Base-by-base conservation (phyloP, 64 coral and sea anemone genomes). In the Actinia equina region DNA sequence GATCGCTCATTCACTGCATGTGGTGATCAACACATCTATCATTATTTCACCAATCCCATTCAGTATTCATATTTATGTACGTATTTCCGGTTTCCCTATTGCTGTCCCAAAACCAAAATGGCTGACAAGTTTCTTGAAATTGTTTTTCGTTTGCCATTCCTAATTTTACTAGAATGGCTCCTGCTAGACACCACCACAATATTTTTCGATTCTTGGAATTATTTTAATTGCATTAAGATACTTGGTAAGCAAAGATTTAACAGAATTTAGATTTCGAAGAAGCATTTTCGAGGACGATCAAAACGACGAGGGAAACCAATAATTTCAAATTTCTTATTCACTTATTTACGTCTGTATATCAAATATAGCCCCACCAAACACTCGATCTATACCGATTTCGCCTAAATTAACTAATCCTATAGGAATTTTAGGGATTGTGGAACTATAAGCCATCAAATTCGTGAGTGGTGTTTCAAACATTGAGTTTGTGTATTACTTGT, bases 131-230 rank as follows among this genome's bases (percentile, higher is more conserved):
- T 71, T 3, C 79, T 83, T 8, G 92, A 94, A 82, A 79, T 98
- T 84, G 23, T 92, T 12, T 90, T 94, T 83, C 92, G 95, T 55
- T 44, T 98, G 7, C 95, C 95, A 43, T 94, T 98, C 84, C 87
- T 94, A 30, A 84, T 98, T 67, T 58, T 92, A 51, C 77, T 98
- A 71, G 95, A 98, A 58, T 89, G 92, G 67, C 69, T 98, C 52
- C 53, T 98, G 2, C 86, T 89, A 27, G n/a, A 92, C 25, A 86
- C 94, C 80, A 84, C 89, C 20, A 84, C 45, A 85, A 57, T 77
- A 52, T 94, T 86, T 77, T 80, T 83, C n/a, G 77, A 98, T 18
- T 90, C 86, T 69, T 82, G 62, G 18, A 37, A 88, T 14, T 92
- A 98, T 90, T 93, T 79, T 83, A 92, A 87, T 78, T 80, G 83